Base-by-base conservation (phyloP, 2,888 invertebrate species). In the Thera britannica region DNA sequence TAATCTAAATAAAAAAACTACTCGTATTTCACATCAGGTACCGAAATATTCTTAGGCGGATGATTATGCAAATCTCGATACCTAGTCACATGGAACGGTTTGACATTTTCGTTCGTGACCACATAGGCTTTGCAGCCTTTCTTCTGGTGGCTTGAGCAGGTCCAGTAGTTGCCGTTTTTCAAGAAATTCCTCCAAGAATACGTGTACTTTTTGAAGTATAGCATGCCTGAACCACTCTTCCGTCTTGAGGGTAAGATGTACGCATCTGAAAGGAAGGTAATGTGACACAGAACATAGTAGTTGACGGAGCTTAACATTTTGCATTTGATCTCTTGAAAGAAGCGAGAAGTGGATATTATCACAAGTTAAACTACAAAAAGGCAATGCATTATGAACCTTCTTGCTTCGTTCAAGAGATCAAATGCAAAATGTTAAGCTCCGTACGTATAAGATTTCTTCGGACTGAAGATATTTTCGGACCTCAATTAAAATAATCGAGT, bases 71-170 rank as follows among this genome's bases (percentile, higher is more conserved):
- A 61, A 34, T 73, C 71, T 34, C 79, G 72, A 54, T 72, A 78
- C 62, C 82, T 81, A 2, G 77, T 80, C 2, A 90, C 80, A n/a
- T 72, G 68, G 35, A 82, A 81, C 0, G 83, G 81, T 49, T 78
- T 75, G 5, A 73, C 70, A 0, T 71, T 65, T 72, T 89, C 84
- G 12, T 82, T 79, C 0, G 89, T 88, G 2, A 81, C 81, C 0
- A 89, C 76, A 36, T 84, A 84, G 0, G 90, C 90, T 74, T 81
- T 86, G 69, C 90, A 90, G 0, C 90, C 89, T 65, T 90, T 89
- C 67, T 90, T 90, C 9, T 86, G 85, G 58, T 90, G 90, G 72
- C 87, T 89, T 8, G 90, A 90, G 68, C 90, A 90, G 0, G 89
- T 90, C 90, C 90, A 90, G 61, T 88, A 88, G 41, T 79, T 83